Conservation (phyloP, 2,113 vertebrate species). For the Trichomycterus rosablanca region DNA sequence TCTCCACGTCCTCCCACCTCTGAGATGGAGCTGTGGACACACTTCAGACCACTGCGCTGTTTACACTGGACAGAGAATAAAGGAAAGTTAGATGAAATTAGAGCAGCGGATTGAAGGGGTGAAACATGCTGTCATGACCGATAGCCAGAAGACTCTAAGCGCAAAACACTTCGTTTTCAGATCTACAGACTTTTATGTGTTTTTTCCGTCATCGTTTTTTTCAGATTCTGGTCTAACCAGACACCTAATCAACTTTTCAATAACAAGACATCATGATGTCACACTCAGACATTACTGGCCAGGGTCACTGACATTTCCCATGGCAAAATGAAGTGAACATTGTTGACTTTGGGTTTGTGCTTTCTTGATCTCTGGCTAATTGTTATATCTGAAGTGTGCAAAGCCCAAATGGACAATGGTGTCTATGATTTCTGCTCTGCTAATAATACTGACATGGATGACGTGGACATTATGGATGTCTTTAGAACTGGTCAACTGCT, state of each 20-base stretch:
- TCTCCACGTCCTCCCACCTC: constrained; percentile 95
- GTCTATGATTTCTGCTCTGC: constrained; percentile 9
- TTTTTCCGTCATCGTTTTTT: neutral
- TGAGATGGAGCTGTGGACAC: constrained; percentile 54
- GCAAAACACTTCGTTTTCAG: constrained; percentile 22
- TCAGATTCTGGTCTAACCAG: constrained; percentile 15
- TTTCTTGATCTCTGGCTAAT: constrained; percentile 14
- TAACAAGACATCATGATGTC: constrained; percentile 32
- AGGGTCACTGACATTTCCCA: constrained; percentile 20
- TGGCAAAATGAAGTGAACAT: constrained; percentile 18
- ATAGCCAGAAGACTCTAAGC: constrained; percentile 30
- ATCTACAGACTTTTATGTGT: constrained; percentile 5
- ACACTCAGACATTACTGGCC: neutral
- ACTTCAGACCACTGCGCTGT: constrained; percentile 23
- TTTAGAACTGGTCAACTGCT: neutral
- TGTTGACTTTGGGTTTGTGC: constrained; percentile 9
- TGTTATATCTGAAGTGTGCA: neutral
- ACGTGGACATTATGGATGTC: neutral
- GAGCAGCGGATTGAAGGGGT: neutral
- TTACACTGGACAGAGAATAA: constrained; percentile 12
- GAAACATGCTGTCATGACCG: neutral
- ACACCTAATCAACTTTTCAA: constrained; percentile 6
- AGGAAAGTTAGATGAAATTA: neutral
- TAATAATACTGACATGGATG: neutral
- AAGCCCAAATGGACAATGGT: neutral